Evolutionary conservation across 1,140 invertebrate species (phyloP).

Genomic region (Pogonus chalceus): DNA sequence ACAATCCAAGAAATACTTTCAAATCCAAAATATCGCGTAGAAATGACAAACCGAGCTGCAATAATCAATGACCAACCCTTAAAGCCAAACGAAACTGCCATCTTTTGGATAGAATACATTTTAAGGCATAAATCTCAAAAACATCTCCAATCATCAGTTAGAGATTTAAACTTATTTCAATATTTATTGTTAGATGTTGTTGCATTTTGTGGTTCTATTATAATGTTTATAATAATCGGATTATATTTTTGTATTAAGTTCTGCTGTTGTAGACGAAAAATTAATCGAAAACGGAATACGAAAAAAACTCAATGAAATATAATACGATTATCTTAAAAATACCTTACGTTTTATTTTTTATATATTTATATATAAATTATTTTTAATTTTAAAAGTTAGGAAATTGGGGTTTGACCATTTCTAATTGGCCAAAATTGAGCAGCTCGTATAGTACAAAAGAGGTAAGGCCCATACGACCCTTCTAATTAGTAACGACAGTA

Average conservation of each 20-base stretch:
- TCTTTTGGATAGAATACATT: constrained; percentile 49
- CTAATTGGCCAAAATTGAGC: too few relatives aligned
- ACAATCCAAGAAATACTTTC: not conserved
- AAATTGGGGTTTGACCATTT: too few relatives aligned
- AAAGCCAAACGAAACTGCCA: constrained; percentile 26
- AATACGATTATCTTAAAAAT: too few relatives aligned
- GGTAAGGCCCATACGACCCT: too few relatives aligned
- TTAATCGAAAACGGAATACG: too few relatives aligned
- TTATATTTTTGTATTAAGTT: constrained; percentile 18
- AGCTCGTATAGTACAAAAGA: too few relatives aligned
- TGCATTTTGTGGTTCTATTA: constrained; percentile 20
- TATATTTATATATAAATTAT: too few relatives aligned
- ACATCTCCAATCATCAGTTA: constrained; percentile 35
- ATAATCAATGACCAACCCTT: not conserved
- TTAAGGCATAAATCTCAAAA: constrained; percentile 38
- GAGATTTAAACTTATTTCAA: constrained; percentile 36
- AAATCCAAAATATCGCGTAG: not conserved
- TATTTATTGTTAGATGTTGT: constrained; percentile 40
- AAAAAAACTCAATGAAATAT: too few relatives aligned
- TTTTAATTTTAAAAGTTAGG: too few relatives aligned
- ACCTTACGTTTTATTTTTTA: too few relatives aligned
- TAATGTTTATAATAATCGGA: constrained; percentile 15
- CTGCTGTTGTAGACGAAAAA: too few relatives aligned
- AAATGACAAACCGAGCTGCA: not conserved
- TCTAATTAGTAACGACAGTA: too few relatives aligned